Percentiles rank a stretch among this genome's conserved stretches.
Conservation (phyloP, 1,140 invertebrate genomes). For the Diprion similis region DNA sequence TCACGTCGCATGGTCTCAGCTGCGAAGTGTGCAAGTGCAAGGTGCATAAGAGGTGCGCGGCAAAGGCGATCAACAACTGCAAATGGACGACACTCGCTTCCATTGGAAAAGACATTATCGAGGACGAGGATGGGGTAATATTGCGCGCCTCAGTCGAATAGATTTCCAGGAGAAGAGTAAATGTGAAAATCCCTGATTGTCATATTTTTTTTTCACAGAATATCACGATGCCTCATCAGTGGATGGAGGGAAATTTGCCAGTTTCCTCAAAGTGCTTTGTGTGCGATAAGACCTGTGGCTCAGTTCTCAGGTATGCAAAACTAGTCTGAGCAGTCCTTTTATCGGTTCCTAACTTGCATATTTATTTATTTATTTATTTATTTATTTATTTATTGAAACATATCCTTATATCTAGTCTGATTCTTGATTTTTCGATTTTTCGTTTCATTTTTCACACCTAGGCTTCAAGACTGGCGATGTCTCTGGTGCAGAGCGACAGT, state of each 20-base stretch:
- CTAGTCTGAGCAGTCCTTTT: constrained; percentile 11
- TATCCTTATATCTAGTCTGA: not conserved
- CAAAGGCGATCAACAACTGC: constrained; percentile 91
- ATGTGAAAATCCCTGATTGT: constrained; percentile 11
- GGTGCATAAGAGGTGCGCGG: constrained; percentile 92
- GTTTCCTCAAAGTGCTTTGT: constrained; percentile 91
- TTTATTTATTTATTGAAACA: not conserved
- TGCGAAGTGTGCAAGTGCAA: constrained; percentile 98
- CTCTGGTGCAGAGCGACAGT: constrained; percentile 95
- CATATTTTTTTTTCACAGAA: constrained; percentile 68
- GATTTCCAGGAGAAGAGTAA: constrained; percentile 10
- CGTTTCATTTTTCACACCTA: constrained; percentile 43
- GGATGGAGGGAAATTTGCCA: constrained; percentile 96
- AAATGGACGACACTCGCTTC: constrained; percentile 96
- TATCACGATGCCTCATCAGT: constrained; percentile 96
- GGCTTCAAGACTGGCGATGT: constrained; percentile 95
- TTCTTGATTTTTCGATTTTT: not conserved
- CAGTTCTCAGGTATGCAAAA: constrained; percentile 77
- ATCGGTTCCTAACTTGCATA: not conserved
- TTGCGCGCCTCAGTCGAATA: not conserved
- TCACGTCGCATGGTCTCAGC: constrained; percentile 92
- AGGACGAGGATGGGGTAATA: constrained; percentile 88
- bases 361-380: constrained; percentile 16
- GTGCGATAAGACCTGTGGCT: constrained; percentile 97
- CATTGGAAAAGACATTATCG: constrained; percentile 91